Percentiles rank a stretch among this genome's conserved stretches.
Conservation (phyloP, 2,113 vertebrate genomes). For the Crotalus horridus region DNA sequence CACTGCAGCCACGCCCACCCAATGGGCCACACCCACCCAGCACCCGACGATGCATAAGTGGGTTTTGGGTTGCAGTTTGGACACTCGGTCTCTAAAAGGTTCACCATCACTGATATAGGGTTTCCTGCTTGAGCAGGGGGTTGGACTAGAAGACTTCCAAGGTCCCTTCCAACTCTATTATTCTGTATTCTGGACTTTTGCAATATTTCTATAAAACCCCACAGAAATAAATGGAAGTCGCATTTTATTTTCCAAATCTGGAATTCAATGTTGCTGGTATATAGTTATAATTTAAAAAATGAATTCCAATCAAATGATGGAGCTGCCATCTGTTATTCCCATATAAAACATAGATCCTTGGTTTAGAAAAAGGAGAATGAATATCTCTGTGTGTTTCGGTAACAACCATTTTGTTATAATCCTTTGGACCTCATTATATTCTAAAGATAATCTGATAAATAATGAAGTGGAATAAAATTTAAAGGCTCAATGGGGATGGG, state of each 20-base stretch:
- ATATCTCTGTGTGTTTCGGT: background rate
- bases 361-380: background rate
- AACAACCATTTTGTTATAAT: slow-evolving; percentile 12
- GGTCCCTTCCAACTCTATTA: background rate
- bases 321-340: background rate
- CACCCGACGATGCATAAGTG: too few species aligned
- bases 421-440: slow-evolving; percentile 14
- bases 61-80: too few species aligned
- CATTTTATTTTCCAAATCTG: background rate
- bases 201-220: background rate
- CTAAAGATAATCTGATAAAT: background rate
- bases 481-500: background rate
- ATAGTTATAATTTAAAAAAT: background rate
- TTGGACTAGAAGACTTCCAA: background rate
- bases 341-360: background rate
- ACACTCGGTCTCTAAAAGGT: too few species aligned
- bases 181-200: background rate
- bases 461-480: slow-evolving; percentile 22
- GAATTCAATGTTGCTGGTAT: background rate
- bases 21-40: too few species aligned
- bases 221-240: background rate
- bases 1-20: too few species aligned
- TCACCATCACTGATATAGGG: background rate
- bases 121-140: background rate
- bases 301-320: background rate